Base-by-base conservation (phyloP, 1,140 invertebrate species). In the Amyelois transitella region DNA sequence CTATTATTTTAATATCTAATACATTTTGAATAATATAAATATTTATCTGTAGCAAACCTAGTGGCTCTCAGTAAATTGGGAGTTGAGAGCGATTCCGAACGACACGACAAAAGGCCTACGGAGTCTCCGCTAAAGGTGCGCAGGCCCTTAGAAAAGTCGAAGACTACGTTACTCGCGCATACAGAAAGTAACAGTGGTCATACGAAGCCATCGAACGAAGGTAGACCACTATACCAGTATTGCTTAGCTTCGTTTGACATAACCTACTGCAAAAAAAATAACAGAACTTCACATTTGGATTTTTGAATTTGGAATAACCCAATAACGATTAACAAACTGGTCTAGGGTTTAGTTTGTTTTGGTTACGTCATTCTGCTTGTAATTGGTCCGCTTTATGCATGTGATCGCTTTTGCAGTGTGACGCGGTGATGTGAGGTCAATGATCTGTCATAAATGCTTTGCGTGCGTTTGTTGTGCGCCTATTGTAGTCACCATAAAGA, bases 21-120 rank as follows among this genome's bases (percentile, higher is more conserved):
- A 47, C 55, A 28, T 49, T 60, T 47, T 52, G 50, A 60, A 72
- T 75, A 72, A 75, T 76, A 56, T 60, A 64, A 66, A 72, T 73
- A 43, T 80, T 38, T 80, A 62, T 84, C 69, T 85, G 77, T 86
- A 88, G 85, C 81, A 44, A 88, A 84, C 77, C 85, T 88, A 76
- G 82, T 88, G 66, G 85, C 82, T 67, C 82, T 88, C 73, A 88
- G 85, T 86, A 86, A 85, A 64, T 82, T 88, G 85, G 85, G 81
- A 53, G 77, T 88, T 64, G 82, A 88, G 68, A 77, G 74, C 74
- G 84, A 85, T 68, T 66, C 79, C 55, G 82, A 86, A 60, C 51
- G 75, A 58, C 83, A 72, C 64, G 82, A 81, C 56, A 86, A 82
- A 84, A 85, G 78, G 61, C 76, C 82, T 53, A 74, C 75, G 75